phyloP scores from a whole-genome alignment of 2,113 vertebrate species.

The Alouatta palliata region DNA sequence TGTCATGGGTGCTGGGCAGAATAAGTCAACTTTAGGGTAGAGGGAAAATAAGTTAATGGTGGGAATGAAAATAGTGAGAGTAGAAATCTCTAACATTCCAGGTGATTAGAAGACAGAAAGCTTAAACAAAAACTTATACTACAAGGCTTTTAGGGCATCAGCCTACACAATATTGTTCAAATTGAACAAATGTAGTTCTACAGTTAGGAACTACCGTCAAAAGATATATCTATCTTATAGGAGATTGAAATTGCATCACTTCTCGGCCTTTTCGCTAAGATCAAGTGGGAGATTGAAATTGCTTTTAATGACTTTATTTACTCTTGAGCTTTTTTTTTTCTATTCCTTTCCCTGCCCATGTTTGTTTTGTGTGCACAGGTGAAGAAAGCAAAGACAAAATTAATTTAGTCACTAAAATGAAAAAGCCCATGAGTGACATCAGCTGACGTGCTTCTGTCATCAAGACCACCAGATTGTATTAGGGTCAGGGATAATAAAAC shows the following conservation, averaged over 20 bases:
- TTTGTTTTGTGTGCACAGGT: not conserved
- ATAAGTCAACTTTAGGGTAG: not conserved
- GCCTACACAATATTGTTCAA: not conserved
- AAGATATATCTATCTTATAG: not conserved
- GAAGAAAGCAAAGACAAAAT: not conserved
- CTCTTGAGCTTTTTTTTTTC: not conserved
- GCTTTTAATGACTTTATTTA: not conserved
- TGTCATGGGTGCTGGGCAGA: accelerated
- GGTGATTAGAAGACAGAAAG: not conserved
- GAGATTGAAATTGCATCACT: not conserved
- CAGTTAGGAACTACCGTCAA: not conserved
- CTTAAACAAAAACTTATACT: not conserved
- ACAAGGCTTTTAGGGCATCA: not conserved
- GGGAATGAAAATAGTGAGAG: not conserved
- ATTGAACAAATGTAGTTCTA: not conserved
- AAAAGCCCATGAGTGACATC: not conserved
- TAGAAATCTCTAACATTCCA: not conserved
- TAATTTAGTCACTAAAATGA: not conserved
- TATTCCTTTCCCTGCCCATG: not conserved
- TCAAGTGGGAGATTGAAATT: not conserved
- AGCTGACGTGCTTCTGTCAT: not conserved
- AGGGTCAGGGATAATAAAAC: not conserved
- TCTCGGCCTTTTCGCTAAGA: no score
- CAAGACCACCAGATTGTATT: not conserved
- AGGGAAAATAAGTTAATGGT: not conserved